Base-by-base conservation (phyloP, 2,888 invertebrate species). In the Drepanosiphum platanoidis region DNA sequence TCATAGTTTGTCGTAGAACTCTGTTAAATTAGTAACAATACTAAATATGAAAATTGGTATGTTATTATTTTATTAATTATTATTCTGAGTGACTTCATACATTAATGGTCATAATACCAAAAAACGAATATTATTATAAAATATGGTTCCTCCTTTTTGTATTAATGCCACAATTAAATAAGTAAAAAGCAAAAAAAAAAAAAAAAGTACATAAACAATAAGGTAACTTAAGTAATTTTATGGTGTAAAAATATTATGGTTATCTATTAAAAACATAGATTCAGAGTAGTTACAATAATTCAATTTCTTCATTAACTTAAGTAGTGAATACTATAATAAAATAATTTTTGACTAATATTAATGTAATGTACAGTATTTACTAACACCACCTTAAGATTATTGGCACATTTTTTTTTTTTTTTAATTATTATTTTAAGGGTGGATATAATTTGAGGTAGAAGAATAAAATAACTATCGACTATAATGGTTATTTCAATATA, bases 371-470 rank as follows among this genome's bases (percentile, higher is more conserved):
- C 30, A 70, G 4, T n/a, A 34, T 64, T 77, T 68, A 66, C 30
- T 75, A 64, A 66, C 13, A 74, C 83, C 46, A 77, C 34, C 34
- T 83, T 74, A 84, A 70, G 36, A 68, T 68, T 84, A 84, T 84
- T 84, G 84, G 84, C 84, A 84, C 84, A 84, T 68, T 34, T 75
- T 74, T 52, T 7, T 68, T 36, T 81, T 71, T 61, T 34, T 52
- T 34, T 15, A 74, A 52, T 15, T n/a, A n/a, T n/a, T n/a, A n/a
- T n/a, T n/a, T 27, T 68, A 22, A 68, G 84, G 39, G 66, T 83
- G 84, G 46, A 74, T 42, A 72, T 13, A 68, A 52, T 27, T 75
- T 39, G 77, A 84, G 84, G 84, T 84, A 84, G 84, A 83, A 66
- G 39, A 82, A 72, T 42, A 72, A 39, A 72, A 72, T 61, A 81